Percentiles rank a stretch among this genome's conserved stretches.
Conservation (phyloP, 2,888 invertebrate species). For the Epirrita christyi region DNA sequence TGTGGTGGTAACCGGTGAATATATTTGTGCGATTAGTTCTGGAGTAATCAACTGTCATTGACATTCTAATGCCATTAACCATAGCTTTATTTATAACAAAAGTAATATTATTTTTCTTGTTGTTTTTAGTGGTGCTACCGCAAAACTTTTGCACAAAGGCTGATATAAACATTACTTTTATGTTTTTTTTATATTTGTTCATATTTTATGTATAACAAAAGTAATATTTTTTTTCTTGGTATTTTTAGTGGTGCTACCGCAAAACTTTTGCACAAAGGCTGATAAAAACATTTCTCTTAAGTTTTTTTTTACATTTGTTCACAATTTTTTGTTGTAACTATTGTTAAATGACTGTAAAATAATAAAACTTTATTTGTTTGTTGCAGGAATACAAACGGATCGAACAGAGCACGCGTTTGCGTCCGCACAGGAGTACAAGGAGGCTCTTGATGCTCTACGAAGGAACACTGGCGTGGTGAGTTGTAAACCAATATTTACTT, state of each 20-base stretch:
- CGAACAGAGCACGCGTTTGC: conserved; percentile 66
- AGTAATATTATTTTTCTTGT: too few relatives aligned
- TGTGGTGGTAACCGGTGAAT: conserved; percentile 40
- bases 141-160: too few relatives aligned
- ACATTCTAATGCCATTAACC: conserved; percentile 19
- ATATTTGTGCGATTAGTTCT: conserved; percentile 67
- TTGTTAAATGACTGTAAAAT: background rate
- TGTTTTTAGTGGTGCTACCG: too few relatives aligned
- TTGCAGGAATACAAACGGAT: conserved; percentile 70
- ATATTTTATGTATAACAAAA: too few relatives aligned
- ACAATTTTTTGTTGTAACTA: background rate
- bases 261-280: too few relatives aligned
- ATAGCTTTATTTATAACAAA: too few relatives aligned
- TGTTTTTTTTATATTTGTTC: too few relatives aligned
- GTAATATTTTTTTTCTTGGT: too few relatives aligned
- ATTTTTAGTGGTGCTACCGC: too few relatives aligned
- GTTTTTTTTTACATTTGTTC: too few relatives aligned
- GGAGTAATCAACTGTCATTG: conserved; percentile 54
- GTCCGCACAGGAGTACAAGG: conserved; percentile 76
- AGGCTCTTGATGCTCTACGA: conserved; percentile 72
- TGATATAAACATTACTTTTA: too few relatives aligned
- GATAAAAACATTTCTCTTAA: too few relatives aligned
- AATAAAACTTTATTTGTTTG: conserved; percentile 16
- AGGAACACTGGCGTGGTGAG: conserved; percentile 76
- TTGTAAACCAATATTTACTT: conserved; percentile 18